Evolutionary conservation across 2,113 vertebrate genomes (phyloP).

Genomic region (Ornithorhynchus anatinus): DNA sequence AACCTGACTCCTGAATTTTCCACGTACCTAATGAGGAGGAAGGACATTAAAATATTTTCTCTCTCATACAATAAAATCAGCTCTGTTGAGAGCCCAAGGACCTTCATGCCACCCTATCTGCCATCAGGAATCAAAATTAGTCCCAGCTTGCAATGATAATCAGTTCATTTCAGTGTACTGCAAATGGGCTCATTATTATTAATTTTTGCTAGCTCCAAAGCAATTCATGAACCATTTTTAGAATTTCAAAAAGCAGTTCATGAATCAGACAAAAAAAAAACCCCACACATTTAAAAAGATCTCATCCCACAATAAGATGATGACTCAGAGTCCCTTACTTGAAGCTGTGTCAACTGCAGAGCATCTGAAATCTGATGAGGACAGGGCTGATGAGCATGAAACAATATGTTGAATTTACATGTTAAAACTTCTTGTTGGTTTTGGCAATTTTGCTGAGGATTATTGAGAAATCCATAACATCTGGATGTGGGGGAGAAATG

Average conservation of each 20-base stretch:
- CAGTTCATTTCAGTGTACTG: conserved; percentile 76
- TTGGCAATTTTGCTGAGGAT: conserved; percentile 79
- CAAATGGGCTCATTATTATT: conserved; percentile 82
- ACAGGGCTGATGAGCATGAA: conserved; percentile 75
- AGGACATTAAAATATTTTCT: conserved; percentile 38
- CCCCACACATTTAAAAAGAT: conserved; percentile 72
- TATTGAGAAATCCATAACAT: conserved; percentile 81
- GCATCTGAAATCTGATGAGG: conserved; percentile 80
- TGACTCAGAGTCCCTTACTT: conserved; percentile 80
- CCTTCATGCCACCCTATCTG: conserved; percentile 68
- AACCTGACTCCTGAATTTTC: background rate
- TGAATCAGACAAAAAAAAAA: conserved; percentile 81
- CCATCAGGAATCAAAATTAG: conserved; percentile 70
- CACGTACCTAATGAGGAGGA: conserved; percentile 25
- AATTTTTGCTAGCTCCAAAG: conserved; percentile 79
- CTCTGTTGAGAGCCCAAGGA: conserved; percentile 66
- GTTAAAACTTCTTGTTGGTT: conserved; percentile 80
- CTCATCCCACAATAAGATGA: conserved; percentile 74
- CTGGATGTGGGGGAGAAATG: conserved; percentile 72
- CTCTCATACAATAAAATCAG: conserved; percentile 66
- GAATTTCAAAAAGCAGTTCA: conserved; percentile 75
- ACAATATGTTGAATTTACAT: conserved; percentile 84
- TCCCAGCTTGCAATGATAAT: conserved; percentile 75
- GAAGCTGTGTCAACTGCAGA: conserved; percentile 70
- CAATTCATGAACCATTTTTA: conserved; percentile 79